Evolutionary conservation across 2,797 vertebrate species (phyloP).

Genomic region (Darevskia mixta): DNA sequence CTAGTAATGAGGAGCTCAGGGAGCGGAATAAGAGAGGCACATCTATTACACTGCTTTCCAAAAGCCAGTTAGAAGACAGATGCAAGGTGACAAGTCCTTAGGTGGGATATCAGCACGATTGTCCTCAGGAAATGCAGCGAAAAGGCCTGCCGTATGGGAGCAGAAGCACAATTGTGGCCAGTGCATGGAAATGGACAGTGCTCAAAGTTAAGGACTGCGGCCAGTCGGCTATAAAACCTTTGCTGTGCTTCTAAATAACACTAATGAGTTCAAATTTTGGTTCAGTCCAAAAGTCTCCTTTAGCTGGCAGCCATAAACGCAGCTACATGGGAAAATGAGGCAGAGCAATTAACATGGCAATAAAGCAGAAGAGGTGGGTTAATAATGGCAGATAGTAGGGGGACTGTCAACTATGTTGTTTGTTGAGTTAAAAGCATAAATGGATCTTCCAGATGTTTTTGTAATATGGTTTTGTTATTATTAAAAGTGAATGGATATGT

Average conservation of each 20-base stretch:
- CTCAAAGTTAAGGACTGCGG: background rate
- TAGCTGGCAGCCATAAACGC: background rate
- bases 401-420: too few species aligned
- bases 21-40: slow-evolving; percentile 5
- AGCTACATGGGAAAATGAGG: background rate
- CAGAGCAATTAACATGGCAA: background rate
- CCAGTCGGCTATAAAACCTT: background rate
- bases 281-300: background rate
- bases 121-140: slow-evolving; percentile 9
- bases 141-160: background rate
- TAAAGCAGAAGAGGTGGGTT: too few species aligned
- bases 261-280: background rate
- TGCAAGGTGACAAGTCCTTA: slow-evolving; percentile 14
- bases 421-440: too few species aligned
- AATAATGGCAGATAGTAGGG: too few species aligned
- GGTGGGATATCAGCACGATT: background rate
- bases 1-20: slow-evolving; percentile 5
- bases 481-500: too few species aligned
- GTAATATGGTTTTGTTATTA: too few species aligned
- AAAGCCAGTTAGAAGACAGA: slow-evolving; percentile 6
- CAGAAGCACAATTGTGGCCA: background rate
- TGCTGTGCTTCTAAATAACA: background rate
- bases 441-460: too few species aligned
- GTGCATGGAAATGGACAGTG: background rate
- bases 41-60: background rate